Evolutionary conservation across 2,113 vertebrate genomes (phyloP).

Genomic region (Spizaetus ornatus): DNA sequence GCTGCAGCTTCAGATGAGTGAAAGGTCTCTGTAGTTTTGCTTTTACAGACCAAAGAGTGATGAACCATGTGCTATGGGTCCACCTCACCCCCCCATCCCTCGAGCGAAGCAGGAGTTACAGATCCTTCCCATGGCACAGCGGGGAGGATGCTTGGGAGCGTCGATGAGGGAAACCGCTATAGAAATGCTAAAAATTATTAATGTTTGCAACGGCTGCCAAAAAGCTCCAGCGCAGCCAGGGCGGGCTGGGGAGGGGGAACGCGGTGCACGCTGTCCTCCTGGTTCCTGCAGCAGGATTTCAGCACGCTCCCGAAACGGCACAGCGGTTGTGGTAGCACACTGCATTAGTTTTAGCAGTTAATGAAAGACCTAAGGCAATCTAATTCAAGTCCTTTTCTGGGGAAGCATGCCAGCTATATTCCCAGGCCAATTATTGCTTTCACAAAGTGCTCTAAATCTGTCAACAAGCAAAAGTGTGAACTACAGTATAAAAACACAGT

Average conservation of each 20-base stretch:
- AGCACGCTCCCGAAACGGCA: neutral
- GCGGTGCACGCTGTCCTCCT: neutral
- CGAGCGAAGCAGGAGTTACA: neutral
- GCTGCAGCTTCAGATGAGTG: neutral
- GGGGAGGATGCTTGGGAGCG: neutral
- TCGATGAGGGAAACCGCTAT: accelerated
- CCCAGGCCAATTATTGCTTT: conserved; percentile 64
- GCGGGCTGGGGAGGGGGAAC: no score
- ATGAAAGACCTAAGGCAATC: conserved; percentile 27
- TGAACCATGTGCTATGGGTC: accelerated
- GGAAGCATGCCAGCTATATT: conserved; percentile 57
- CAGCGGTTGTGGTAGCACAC: neutral
- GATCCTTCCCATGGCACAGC: neutral
- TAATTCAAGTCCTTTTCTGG: conserved; percentile 22
- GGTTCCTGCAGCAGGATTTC: neutral
- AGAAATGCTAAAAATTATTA: neutral
- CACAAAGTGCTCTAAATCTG: conserved; percentile 63
- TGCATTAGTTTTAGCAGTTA: neutral
- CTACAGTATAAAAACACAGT: conserved; percentile 24
- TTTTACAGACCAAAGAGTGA: no score
- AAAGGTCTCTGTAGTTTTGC: neutral
- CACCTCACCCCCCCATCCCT: neutral
- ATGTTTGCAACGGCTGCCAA: neutral
- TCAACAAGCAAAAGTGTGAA: conserved; percentile 57
- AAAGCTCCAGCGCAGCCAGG: neutral